Conservation (phyloP, 1,140 invertebrate genomes). For the Aphis gossypii region DNA sequence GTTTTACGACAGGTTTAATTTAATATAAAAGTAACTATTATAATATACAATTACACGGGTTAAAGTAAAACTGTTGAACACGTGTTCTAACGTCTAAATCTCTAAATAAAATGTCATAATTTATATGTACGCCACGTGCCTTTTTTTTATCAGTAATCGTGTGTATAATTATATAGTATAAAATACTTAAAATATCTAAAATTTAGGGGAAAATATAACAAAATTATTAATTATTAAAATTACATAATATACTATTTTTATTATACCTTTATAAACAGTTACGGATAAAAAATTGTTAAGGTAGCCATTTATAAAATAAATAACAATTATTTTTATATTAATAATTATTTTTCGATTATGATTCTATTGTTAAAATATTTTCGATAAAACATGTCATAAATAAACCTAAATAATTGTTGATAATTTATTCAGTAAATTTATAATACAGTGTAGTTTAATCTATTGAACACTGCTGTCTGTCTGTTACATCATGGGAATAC, state of each 20-base stretch:
- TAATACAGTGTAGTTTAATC: too few species aligned
- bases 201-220: neutral
- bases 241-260: neutral
- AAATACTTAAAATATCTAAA: neutral
- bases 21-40: neutral
- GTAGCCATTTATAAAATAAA: neutral
- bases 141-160: neutral
- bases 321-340: neutral
- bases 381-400: neutral
- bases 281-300: neutral
- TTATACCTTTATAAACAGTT: neutral
- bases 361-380: neutral
- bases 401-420: too few species aligned
- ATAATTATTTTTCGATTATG: neutral
- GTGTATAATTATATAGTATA: neutral
- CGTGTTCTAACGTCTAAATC: neutral
- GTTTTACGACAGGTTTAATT: slow-evolving; percentile 60
- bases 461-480: neutral
- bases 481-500: neutral
- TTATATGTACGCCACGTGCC: neutral
- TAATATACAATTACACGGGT: neutral
- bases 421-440: too few species aligned
- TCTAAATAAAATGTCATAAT: neutral
- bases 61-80: neutral
- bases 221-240: neutral